Evolutionary conservation across 2,113 vertebrate species (phyloP).

Genomic region (Odontophorus gujanensis): DNA sequence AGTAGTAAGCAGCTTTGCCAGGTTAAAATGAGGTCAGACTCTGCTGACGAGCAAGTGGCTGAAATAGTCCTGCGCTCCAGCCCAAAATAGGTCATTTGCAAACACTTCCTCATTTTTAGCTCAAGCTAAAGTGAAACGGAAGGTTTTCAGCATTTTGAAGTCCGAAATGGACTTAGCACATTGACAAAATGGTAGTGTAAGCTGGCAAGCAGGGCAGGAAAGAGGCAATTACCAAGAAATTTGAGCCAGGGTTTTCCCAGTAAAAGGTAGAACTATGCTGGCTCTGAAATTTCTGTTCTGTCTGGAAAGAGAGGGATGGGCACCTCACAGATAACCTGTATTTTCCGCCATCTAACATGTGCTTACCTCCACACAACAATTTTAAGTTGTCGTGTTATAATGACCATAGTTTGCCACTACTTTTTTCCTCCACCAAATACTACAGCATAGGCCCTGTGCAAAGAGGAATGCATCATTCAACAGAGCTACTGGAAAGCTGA

Average conservation of each 20-base stretch:
- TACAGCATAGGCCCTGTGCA: background rate
- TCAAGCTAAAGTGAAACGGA: slow-evolving; percentile 17
- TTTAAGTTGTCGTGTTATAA: background rate
- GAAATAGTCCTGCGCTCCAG: slow-evolving; percentile 17
- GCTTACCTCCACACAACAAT: background rate
- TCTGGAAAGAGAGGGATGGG: background rate
- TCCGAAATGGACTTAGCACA: background rate
- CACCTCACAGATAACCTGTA: background rate
- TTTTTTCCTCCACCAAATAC: background rate
- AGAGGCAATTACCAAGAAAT: background rate
- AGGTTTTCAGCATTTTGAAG: slow-evolving; percentile 1
- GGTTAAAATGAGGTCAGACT: slow-evolving; percentile 57
- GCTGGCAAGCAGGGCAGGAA: background rate
- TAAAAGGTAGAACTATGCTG: background rate
- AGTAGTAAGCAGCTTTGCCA: slow-evolving; percentile 2
- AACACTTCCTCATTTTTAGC: background rate
- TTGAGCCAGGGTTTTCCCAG: background rate
- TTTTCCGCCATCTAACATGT: background rate
- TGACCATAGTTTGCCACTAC: background rate
- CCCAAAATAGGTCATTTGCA: slow-evolving; percentile 48
- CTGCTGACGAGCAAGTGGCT: background rate
- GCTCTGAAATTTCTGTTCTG: background rate
- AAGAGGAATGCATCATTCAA: background rate
- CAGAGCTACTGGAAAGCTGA: background rate
- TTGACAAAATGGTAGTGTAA: background rate